Conservation (phyloP, 1,140 invertebrate species). For the Pseudomyrmex concolor region DNA sequence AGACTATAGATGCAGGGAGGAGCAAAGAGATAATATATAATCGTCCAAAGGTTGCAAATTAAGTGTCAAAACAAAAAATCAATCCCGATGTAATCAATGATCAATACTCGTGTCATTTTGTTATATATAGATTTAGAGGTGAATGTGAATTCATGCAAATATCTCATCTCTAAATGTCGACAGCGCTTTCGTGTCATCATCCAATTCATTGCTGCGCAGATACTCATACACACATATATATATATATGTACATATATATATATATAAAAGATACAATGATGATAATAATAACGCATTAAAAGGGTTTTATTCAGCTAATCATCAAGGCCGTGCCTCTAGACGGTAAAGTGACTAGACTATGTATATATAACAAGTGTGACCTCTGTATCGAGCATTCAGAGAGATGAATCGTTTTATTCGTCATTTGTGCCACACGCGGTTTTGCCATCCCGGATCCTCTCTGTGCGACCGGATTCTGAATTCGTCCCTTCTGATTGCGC, state of each 20-base stretch:
- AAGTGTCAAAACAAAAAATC: no score
- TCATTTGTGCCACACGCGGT: neutral
- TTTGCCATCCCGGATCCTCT: slow-evolving; percentile 1
- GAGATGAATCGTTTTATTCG: slow-evolving; percentile 13
- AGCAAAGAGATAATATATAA: no score
- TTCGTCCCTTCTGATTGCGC: neutral
- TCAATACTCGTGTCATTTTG: no score
- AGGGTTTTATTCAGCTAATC: slow-evolving; percentile 48
- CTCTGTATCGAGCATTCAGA: slow-evolving; percentile 1
- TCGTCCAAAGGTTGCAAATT: no score
- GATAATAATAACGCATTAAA: slow-evolving; percentile 39
- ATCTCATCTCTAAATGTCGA: neutral
- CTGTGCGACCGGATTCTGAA: neutral
- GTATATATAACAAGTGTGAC: slow-evolving; percentile 14
- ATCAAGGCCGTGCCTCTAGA: slow-evolving; percentile 46
- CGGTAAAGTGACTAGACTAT: slow-evolving; percentile 33
- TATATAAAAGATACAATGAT: slow-evolving; percentile 21
- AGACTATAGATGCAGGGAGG: no score
- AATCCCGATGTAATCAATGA: no score
- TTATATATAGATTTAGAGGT: neutral
- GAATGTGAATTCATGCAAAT: neutral
- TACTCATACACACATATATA: slow-evolving; percentile 29
- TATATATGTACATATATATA: no score
- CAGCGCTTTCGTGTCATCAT: neutral
- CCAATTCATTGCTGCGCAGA: slow-evolving; percentile 36